Base-by-base conservation (phyloP, 1,140 invertebrate genomes). In the Microplitis demolitor region DNA sequence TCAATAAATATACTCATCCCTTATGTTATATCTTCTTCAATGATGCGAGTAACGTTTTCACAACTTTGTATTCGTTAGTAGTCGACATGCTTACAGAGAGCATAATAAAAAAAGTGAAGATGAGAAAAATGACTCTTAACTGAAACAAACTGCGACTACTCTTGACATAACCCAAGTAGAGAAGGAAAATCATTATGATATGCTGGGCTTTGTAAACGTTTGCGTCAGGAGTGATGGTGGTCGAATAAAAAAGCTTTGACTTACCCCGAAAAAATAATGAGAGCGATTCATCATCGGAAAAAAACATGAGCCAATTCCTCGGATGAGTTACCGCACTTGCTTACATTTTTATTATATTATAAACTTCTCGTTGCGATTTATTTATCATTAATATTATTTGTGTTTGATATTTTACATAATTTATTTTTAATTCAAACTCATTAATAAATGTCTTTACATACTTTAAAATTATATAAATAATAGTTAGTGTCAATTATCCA, bases 61-160 rank as follows among this genome's bases (percentile, higher is more conserved):
- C 69, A 79, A 64, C 77, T 82, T 80, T 77, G 78, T 82, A 80
- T 82, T 82, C 79, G 79, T 82, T 82, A 82, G 68, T 66, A 37
- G 73, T 66, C 54, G 70, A 33, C 33, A 50, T 45, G 39, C 39
- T 45, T 45, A 5, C 39, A 39, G 35, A 61, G 69, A 72, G 71
- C 73, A 78, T 11, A 4, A 45, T 6, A 3, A 45, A 24, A 45
- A 45, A 45, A 45, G 39, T 9, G 39, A 11, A 11, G 11, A 6
- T 11, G 39, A 45, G 39, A 45, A 45, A 45, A 11, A 45, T 45
- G 39, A 77, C 77, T 76, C 77, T 74, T 80, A 82, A 80, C 74
- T 74, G 64, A 78, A 79, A 82, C 78, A 80, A 82, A 82, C 80
- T 79, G 74, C 75, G 56, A 53, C 70, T 37, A 24, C 45, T 66